Conservation (phyloP, 2,888 invertebrate species). For the Himalopsyche kuldschensis region DNA sequence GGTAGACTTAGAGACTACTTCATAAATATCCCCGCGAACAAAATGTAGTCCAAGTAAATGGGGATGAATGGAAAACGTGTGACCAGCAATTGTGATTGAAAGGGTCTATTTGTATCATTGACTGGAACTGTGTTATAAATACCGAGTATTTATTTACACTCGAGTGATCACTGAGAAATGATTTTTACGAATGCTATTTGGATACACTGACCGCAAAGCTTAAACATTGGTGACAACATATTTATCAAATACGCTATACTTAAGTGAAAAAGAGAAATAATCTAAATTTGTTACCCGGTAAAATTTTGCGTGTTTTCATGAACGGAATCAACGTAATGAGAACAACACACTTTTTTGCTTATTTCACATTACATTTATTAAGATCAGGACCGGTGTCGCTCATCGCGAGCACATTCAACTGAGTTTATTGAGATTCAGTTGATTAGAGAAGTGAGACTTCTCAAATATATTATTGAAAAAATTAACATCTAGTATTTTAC, state of each 20-base stretch:
- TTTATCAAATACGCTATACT: not conserved
- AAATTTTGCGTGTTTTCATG: too few relatives aligned
- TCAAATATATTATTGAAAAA: too few relatives aligned
- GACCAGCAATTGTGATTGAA: conserved; percentile 1
- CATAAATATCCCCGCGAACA: conserved; percentile 24
- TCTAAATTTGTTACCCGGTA: too few relatives aligned
- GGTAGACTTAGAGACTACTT: conserved; percentile 14
- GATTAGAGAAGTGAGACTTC: too few relatives aligned
- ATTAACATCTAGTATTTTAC: too few relatives aligned
- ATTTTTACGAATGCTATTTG: not conserved
- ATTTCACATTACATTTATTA: too few relatives aligned
- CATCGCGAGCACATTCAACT: too few relatives aligned
- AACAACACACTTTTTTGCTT: too few relatives aligned
- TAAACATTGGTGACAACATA: not conserved
- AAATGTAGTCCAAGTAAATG: not conserved
- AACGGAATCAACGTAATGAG: too few relatives aligned
- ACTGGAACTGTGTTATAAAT: not conserved
- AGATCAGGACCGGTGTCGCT: too few relatives aligned
- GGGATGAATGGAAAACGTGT: not conserved
- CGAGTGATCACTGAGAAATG: not conserved
- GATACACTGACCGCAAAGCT: not conserved
- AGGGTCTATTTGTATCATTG: conserved; percentile 1
- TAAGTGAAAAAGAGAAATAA: too few relatives aligned
- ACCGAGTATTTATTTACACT: not conserved
- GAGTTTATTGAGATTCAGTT: too few relatives aligned